Evolutionary conservation across 37 sponge, comb jelly and placozoan species (phyloP), one percentile per base, ranked within the genome.

Genomic region (Hexactinellida sp.): DNA sequence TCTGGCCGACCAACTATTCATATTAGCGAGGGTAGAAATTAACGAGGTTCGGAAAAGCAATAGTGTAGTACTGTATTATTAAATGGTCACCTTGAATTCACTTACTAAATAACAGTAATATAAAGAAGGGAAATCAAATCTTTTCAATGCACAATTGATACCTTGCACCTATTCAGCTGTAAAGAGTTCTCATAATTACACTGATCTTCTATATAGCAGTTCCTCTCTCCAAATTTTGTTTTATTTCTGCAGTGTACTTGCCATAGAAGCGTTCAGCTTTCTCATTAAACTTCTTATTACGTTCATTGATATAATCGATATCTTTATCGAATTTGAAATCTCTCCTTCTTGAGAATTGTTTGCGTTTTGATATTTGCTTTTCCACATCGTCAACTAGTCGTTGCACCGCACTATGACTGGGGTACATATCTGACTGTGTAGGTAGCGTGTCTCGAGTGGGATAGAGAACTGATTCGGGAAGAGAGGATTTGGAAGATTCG

Each of bases 181-280:
- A n/a, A n/a, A n/a, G n/a, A n/a, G n/a, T n/a, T n/a, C n/a, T n/a
- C n/a, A n/a, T n/a, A n/a, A n/a, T n/a, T n/a, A n/a, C n/a, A n/a
- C n/a, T n/a, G n/a, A 47, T 16, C 52, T 36, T 82, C 91, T 88
- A 98, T 0, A 98, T 83, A 24, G 99, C 99, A 82, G 99, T 98
- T 54, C 99, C 99, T 89, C 99, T 90, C 86, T 98, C 99, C 82
- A 98, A 86, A 87, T 98, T 98, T 87, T 95, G 94, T 84, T 95
- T 94, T 83, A 94, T 94, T 86, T 98, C 99, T 13, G 93, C 89
- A 13, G 99, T 98, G 82, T 94, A 98, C 84, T 94, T 92, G 86
- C 92, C 93, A 76, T 95, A 98, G 89, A 90, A 98, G 13, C 99
- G 88, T 54, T 91, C 93, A 0, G 93, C 93, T 82, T 98, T 98